Percentiles rank a stretch among this genome's conserved stretches.
These are phyloP conservation scores for Crypturellus tataupa DNA, from an alignment of 2,797 vertebrate species.

Conservation along the genomic window DNA sequence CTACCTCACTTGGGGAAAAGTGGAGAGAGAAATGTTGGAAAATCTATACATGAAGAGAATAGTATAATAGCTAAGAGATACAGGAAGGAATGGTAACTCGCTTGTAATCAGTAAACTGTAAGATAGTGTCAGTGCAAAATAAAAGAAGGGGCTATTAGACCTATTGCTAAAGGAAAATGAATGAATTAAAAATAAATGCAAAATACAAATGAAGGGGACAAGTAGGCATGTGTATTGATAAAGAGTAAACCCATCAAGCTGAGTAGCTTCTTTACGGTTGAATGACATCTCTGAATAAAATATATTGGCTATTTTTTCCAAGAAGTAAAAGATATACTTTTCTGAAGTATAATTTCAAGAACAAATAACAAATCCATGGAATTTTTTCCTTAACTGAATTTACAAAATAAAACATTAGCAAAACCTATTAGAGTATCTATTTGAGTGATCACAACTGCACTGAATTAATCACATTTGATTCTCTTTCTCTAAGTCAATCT, in stretches of 20 bases:
- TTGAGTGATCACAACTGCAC: background rate
- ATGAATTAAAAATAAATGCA: conserved; percentile 16
- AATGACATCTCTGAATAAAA: background rate
- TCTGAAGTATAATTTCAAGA: background rate
- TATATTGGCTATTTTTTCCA: background rate
- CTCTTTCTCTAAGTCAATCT: background rate
- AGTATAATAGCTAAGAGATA: background rate
- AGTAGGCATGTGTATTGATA: background rate
- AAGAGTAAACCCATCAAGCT: background rate
- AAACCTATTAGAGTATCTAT: background rate
- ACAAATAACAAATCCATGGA: background rate
- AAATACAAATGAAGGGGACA: background rate
- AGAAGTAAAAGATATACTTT: background rate
- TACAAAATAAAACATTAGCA: background rate
- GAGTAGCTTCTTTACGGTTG: background rate
- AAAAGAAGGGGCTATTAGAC: background rate
- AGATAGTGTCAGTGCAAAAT: background rate
- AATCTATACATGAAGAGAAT: background rate
- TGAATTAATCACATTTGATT: background rate
- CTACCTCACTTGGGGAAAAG: background rate
- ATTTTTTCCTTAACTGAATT: background rate
- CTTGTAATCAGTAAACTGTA: background rate
- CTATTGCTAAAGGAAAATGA: background rate
- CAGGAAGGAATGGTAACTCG: background rate
- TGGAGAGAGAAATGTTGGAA: background rate